phyloP scores from a whole-genome alignment of 2,113 vertebrate species.

The Plecotus auritus region DNA sequence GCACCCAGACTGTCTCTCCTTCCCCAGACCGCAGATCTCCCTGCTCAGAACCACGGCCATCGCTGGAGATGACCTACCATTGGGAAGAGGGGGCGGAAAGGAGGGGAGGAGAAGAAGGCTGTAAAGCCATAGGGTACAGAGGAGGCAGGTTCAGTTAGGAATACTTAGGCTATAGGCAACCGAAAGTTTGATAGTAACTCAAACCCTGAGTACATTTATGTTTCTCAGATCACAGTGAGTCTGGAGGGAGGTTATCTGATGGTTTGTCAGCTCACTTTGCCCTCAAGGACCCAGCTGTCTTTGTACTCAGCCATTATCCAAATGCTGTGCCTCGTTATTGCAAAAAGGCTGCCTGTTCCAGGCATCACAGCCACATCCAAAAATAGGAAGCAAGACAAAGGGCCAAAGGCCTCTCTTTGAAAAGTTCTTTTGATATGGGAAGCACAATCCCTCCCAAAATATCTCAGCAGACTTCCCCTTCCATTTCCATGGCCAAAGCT shows the following conservation, averaged over 20 bases:
- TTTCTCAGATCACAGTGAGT: background rate
- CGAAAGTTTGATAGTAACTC: background rate
- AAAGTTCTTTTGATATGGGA: conserved; percentile 17
- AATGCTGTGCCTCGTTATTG: background rate
- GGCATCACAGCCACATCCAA: background rate
- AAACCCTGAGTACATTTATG: background rate
- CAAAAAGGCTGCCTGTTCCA: background rate
- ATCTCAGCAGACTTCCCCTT: background rate
- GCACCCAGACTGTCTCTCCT: background rate
- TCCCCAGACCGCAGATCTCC: background rate
- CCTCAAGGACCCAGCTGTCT: background rate
- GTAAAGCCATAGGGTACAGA: background rate
- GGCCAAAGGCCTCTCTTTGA: background rate
- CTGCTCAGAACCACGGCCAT: background rate
- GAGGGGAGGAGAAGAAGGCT: background rate
- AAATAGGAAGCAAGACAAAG: background rate
- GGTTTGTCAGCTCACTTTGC: background rate
- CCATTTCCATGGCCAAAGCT: background rate
- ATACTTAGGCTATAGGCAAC: background rate
- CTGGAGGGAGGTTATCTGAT: background rate
- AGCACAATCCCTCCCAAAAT: background rate
- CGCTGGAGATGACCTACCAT: background rate
- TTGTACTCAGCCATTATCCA: background rate
- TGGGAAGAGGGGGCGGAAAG: background rate
- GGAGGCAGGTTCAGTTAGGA: background rate